These are phyloP conservation scores for Psilanteris sp. DNA, from an alignment of 1,140 invertebrate genomes.

Conservation along the genomic window DNA sequence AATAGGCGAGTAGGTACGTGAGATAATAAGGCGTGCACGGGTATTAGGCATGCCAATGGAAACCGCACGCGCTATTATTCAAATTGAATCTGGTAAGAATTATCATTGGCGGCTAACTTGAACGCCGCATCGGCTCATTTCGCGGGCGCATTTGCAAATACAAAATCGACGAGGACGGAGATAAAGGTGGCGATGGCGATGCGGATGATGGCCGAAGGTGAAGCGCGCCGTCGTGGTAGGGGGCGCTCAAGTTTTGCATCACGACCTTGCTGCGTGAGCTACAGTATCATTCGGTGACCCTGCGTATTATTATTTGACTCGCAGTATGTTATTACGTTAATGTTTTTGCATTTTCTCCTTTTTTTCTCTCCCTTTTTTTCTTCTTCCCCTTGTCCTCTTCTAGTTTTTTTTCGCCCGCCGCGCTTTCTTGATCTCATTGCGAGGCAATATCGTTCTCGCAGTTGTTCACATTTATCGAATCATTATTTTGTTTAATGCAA, in stretches of 20 bases:
- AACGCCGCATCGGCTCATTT: slow-evolving; percentile 69
- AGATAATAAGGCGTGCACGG: slow-evolving; percentile 78
- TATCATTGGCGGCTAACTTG: slow-evolving; percentile 76
- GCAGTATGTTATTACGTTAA: slow-evolving; percentile 54
- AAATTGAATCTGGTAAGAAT: slow-evolving; percentile 79
- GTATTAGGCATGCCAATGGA: slow-evolving; percentile 73
- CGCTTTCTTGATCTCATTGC: slow-evolving; percentile 53
- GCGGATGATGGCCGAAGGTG: slow-evolving; percentile 44
- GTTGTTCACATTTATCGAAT: slow-evolving; percentile 39
- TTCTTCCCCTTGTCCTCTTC: too few species aligned
- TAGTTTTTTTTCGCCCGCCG: too few species aligned
- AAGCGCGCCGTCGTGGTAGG: slow-evolving; percentile 52
- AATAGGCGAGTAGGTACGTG: slow-evolving; percentile 75
- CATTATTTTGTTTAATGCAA: neutral
- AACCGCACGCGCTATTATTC: slow-evolving; percentile 79
- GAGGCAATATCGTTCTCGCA: slow-evolving; percentile 5
- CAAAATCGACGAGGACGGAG: slow-evolving; percentile 34
- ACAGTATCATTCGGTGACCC: slow-evolving; percentile 57
- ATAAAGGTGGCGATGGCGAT: slow-evolving; percentile 43
- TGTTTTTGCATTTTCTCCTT: slow-evolving; percentile 37
- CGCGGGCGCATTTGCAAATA: slow-evolving; percentile 70
- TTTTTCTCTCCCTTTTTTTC: too few species aligned
- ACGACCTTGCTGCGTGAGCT: slow-evolving; percentile 55
- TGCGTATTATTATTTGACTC: slow-evolving; percentile 55
- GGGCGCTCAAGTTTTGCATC: slow-evolving; percentile 46